Evolutionary conservation across 2,113 vertebrate genomes (phyloP).

Genomic region (Rhizomys pruinosus): DNA sequence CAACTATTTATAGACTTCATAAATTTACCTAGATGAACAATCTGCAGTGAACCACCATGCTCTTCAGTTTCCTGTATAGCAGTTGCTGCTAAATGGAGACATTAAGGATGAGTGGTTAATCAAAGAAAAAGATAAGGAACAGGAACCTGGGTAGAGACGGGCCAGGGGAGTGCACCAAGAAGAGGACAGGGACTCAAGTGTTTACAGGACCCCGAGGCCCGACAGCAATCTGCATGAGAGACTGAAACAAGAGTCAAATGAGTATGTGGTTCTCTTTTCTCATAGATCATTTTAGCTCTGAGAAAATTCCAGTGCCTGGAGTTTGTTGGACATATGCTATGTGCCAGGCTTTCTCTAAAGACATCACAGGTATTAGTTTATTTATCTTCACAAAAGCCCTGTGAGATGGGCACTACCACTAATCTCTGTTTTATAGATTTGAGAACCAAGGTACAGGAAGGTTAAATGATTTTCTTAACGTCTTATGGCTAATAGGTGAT

Average conservation of each 20-base stretch:
- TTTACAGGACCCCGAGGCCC: neutral
- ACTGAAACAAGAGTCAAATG: neutral
- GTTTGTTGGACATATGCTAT: neutral
- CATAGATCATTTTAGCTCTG: neutral
- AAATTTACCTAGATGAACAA: no score
- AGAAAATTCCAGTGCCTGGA: neutral
- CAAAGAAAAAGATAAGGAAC: neutral
- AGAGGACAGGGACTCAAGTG: accelerated
- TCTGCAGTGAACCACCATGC: neutral
- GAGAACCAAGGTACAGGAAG: neutral
- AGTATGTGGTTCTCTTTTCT: neutral
- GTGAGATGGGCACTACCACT: neutral
- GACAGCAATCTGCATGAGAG: neutral
- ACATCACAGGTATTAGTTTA: neutral
- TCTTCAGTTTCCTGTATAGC: neutral
- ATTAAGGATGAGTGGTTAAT: neutral
- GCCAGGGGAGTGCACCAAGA: neutral
- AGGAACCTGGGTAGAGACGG: accelerated
- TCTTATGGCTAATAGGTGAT: neutral
- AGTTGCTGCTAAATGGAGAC: neutral
- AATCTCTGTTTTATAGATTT: neutral
- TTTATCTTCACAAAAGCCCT: neutral
- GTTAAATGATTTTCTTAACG: neutral
- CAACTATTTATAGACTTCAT: neutral
- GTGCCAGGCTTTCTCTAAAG: neutral